Base-by-base conservation (phyloP, 2,797 vertebrate species). In the Chloroceryle inda region DNA sequence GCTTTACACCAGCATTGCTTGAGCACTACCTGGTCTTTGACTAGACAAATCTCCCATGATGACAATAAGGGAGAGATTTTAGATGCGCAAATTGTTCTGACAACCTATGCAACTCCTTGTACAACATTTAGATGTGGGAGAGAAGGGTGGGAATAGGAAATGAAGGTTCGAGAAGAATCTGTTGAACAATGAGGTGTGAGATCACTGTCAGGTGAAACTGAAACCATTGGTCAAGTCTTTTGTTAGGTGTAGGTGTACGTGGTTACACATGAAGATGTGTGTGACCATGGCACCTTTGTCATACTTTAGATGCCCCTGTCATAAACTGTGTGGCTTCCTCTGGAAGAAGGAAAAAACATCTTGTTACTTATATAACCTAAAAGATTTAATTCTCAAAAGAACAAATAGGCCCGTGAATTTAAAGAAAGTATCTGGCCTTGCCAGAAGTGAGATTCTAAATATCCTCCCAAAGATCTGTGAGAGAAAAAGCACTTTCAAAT, bases 31-130 rank as follows among this genome's bases (percentile, higher is more conserved):
- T 2, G 1, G 24, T 45, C 50, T 75, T 78, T 64, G 10, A 75
- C 6, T 12, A 49, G 40, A 35, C 9, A 85, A 42, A 35, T 26
- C 9, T 42, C 52, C 29, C 4, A 4, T 56, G 19, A 4, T 56
- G 19, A 45, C 3, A 56, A 6, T 31, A 66, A 37, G 11, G 9
- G 68, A 59, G 23, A 40, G 10, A 40, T 24, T 4, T 50, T 10
- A 49, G 15, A 50, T 55, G 4, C 47, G 9, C 44, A 42, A 50
- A 37, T 67, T 72, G 3, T 27, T 75, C 62, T 93, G 40, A 53
- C 22, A 50, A 1, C 1, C 71, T 40, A 61, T 0, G 0, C 22
- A 75, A 47, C 10, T n/a, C 29, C 8, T 89, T 44, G 31, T 59
- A 52, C 44, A 73, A 50, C 38, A 67, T 21, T 78, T 49, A 64